Conservation (phyloP, 2,888 invertebrate genomes). For the Tridacna crocea region DNA sequence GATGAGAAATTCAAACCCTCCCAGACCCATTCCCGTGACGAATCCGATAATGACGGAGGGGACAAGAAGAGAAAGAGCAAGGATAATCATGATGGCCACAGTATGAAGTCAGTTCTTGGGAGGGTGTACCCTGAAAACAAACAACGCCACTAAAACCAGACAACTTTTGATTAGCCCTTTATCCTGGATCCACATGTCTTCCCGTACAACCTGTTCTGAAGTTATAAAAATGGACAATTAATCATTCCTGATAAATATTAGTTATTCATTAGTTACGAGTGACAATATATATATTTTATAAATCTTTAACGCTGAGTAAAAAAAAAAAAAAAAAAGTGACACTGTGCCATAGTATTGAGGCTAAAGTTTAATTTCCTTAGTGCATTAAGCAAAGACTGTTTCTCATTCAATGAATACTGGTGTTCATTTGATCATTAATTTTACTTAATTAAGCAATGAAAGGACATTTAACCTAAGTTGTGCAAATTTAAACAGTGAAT, state of each 20-base stretch:
- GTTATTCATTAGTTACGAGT: too few relatives aligned
- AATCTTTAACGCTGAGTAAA: too few relatives aligned
- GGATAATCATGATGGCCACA: not conserved
- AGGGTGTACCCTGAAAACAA: not conserved
- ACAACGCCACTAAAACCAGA: not conserved
- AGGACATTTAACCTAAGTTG: not conserved
- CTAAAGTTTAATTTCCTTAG: not conserved
- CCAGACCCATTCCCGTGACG: not conserved
- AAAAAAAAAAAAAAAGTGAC: too few relatives aligned
- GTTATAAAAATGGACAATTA: too few relatives aligned
- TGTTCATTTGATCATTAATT: not conserved
- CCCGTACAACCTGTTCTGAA: too few relatives aligned
- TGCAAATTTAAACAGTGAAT: too few relatives aligned
- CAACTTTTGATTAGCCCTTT: too few relatives aligned
- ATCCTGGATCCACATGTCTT: too few relatives aligned
- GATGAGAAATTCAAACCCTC: not conserved
- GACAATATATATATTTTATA: too few relatives aligned
- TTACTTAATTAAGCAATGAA: not conserved
- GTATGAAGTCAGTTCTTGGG: not conserved
- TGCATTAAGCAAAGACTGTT: too few relatives aligned
- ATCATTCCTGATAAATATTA: too few relatives aligned
- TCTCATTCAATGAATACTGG: too few relatives aligned
- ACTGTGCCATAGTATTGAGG: not conserved
- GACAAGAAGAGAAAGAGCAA: not conserved
- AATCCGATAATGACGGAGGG: not conserved